Evolutionary conservation across 2,797 vertebrate genomes (phyloP).

Genomic region (Podarcis lilfordi): DNA sequence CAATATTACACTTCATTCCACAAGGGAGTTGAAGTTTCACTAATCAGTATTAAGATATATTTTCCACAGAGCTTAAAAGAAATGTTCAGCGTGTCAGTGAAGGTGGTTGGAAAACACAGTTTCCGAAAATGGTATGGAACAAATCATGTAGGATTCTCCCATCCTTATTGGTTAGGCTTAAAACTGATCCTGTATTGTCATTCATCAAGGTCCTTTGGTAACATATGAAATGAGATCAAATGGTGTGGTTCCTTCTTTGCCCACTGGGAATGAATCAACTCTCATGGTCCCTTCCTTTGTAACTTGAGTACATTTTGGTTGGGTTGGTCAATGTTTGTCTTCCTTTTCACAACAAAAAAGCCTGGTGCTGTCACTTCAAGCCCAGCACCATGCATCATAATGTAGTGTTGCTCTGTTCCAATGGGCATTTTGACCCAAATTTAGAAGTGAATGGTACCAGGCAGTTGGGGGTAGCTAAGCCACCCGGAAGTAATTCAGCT

Average conservation of each 20-base stretch:
- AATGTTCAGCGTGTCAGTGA: background rate
- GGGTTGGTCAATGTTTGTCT: too few species aligned
- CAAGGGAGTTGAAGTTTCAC: background rate
- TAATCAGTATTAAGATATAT: background rate
- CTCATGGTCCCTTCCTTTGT: background rate
- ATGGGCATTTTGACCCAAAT: background rate
- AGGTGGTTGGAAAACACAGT: background rate
- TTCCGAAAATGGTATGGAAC: background rate
- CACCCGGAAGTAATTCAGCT: background rate
- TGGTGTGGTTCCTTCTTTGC: background rate
- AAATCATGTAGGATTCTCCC: background rate
- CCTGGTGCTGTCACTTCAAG: background rate
- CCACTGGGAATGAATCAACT: background rate
- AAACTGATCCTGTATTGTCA: background rate
- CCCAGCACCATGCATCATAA: background rate
- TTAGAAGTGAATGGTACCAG: background rate
- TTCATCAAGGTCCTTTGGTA: background rate
- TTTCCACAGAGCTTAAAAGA: background rate
- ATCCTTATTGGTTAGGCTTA: background rate
- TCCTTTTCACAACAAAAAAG: too few species aligned
- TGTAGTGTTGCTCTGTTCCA: background rate
- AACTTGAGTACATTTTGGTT: too few species aligned
- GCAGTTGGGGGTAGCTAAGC: background rate
- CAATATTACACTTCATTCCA: background rate
- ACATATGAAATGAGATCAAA: background rate